Evolutionary conservation across 2,797 vertebrate species (phyloP).

Genomic region (Acrocephalus scirpaceus): DNA sequence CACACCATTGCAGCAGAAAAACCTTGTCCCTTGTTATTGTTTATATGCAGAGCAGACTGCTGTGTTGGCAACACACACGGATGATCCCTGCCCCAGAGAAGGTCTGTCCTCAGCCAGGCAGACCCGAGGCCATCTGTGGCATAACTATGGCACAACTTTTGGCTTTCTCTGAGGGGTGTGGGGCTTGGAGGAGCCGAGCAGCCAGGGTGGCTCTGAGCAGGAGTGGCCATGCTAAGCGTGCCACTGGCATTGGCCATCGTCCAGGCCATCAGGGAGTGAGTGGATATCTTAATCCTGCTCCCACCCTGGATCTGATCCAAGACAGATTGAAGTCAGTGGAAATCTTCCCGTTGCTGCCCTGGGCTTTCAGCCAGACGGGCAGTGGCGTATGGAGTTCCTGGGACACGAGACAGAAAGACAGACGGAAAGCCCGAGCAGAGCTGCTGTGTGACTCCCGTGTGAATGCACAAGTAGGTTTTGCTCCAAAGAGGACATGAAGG

Average conservation of each 20-base stretch:
- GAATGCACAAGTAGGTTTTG: fast-evolving
- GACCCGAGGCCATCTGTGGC: background rate
- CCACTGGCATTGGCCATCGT: background rate
- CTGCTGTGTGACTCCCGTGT: fast-evolving
- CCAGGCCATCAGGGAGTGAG: background rate
- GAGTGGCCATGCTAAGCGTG: background rate
- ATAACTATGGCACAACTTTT: fast-evolving
- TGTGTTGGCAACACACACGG: background rate
- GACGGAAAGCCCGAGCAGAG: background rate
- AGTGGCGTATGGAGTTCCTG: background rate
- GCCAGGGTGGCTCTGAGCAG: background rate
- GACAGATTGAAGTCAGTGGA: background rate
- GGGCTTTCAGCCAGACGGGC: background rate
- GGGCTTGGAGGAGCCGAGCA: background rate
- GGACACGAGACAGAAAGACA: background rate
- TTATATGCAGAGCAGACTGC: background rate
- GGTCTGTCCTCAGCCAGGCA: background rate
- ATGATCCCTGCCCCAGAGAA: background rate
- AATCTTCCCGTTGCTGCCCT: background rate
- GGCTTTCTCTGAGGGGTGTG: background rate
- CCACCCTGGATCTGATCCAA: background rate
- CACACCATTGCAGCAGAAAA: background rate
- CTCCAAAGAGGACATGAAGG: background rate
- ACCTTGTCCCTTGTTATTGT: background rate
- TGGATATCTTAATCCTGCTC: slow-evolving; percentile 18